These are phyloP conservation scores for human (Homo sapiens) DNA, from an alignment of 2,113 vertebrate genomes.

Conservation along the genomic window GRCh38 chr9:74586501-74587000, in stretches of 20 bases:
- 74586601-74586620: too few species aligned
- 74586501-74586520: background rate
- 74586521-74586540: background rate
- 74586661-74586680: background rate
- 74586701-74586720: background rate
- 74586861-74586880: background rate
- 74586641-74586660: conserved; percentile 28
- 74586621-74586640: background rate
- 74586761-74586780: background rate
- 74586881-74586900: background rate
- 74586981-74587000: background rate
- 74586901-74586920: background rate
- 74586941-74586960: background rate
- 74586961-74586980: background rate
- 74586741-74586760: background rate
- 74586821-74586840: background rate
- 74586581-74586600: too few species aligned
- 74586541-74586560: background rate
- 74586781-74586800: background rate
- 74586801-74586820: background rate
- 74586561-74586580: background rate
- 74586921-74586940: background rate
- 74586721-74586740: background rate
- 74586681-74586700: background rate
- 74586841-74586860: background rate